These are phyloP conservation scores for Microplitis deprimator DNA, from an alignment of 2,888 invertebrate genomes.

Conservation along the genomic window DNA sequence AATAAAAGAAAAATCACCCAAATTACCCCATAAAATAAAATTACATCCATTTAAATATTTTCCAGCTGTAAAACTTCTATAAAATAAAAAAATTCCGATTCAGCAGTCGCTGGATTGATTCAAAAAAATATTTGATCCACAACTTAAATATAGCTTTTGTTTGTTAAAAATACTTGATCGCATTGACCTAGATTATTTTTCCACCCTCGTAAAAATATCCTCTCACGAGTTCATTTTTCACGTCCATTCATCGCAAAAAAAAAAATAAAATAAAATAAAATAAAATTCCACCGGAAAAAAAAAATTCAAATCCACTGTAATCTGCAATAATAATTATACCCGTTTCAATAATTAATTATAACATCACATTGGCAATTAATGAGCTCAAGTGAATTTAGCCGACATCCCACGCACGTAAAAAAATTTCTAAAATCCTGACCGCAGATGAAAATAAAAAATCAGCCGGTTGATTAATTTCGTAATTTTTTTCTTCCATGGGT, in stretches of 20 bases:
- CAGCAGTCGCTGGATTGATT: background rate
- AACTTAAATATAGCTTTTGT: conserved; percentile 1
- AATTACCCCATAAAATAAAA: too few species aligned
- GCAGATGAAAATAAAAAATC: too few species aligned
- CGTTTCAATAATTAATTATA: too few species aligned
- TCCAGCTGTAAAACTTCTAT: background rate
- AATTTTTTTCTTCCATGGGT: too few species aligned
- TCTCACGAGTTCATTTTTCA: background rate
- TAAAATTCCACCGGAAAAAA: background rate
- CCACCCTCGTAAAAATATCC: background rate
- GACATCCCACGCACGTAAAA: too few species aligned
- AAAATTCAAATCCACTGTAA: background rate
- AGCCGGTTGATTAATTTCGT: too few species aligned
- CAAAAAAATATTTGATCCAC: background rate
- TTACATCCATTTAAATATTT: too few species aligned
- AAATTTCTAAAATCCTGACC: too few species aligned
- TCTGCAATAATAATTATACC: too few species aligned
- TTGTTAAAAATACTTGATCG: background rate
- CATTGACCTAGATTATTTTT: background rate
- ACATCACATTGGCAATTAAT: too few species aligned
- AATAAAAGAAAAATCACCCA: too few species aligned
- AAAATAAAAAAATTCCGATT: background rate
- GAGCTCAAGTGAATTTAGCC: too few species aligned
- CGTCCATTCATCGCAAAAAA: background rate
- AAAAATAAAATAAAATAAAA: background rate